phyloP scores from a whole-genome alignment of 1,140 invertebrate genomes.

The Nomia melanderi region DNA sequence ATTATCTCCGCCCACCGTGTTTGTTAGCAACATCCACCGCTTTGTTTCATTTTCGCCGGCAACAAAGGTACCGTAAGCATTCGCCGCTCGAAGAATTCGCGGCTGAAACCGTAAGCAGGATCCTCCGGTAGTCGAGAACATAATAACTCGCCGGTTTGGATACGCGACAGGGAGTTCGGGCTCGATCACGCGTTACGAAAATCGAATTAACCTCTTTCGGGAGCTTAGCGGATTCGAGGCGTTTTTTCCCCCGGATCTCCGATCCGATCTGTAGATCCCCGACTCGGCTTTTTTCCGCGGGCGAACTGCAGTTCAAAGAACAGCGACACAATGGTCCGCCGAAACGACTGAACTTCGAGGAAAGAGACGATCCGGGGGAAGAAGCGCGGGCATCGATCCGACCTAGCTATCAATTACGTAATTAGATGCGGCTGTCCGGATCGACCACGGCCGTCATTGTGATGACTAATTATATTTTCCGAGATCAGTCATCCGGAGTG shows the following conservation, averaged over 20 bases:
- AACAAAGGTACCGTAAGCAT: conserved; percentile 21
- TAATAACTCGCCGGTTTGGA: conserved; percentile 19
- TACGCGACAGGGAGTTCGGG: too few relatives aligned
- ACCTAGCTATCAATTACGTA: neutral
- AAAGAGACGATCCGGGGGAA: neutral
- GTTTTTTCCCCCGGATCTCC: neutral
- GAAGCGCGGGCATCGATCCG: neutral
- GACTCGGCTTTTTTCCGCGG: too few relatives aligned
- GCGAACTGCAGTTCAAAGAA: neutral
- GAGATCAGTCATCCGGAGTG: neutral
- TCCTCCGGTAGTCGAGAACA: conserved; percentile 2
- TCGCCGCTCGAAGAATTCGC: conserved; percentile 10
- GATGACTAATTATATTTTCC: conserved; percentile 11
- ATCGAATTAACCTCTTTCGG: conserved; percentile 33
- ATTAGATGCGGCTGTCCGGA: conserved; percentile 13
- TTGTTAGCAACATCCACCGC: conserved; percentile 20
- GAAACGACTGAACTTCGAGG: neutral
- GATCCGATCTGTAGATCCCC: too few relatives aligned
- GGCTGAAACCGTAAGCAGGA: conserved; percentile 20
- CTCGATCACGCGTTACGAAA: conserved; percentile 36
- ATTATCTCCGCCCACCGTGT: neutral
- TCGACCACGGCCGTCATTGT: conserved; percentile 5
- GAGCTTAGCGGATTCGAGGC: conserved; percentile 15
- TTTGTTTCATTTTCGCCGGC: neutral
- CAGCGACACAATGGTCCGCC: neutral